Percentiles rank a stretch among this genome's conserved stretches.
Evolutionary conservation across 1,140 invertebrate genomes (phyloP).

Genomic region (Liolophura sinensis): DNA sequence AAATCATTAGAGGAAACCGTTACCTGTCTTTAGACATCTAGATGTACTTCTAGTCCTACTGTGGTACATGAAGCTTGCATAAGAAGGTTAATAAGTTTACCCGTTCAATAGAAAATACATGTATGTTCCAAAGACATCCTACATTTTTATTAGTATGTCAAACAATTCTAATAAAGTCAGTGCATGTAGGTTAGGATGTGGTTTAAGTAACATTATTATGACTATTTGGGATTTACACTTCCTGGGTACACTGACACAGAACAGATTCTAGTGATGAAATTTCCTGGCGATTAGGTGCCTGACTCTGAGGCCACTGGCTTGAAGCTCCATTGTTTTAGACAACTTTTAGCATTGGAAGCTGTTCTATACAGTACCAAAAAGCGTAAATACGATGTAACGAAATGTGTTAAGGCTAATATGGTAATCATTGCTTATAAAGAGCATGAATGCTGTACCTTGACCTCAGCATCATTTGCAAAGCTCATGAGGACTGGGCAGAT

Average conservation of each 20-base stretch:
- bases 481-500: constrained; percentile 73
- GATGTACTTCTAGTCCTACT: too few relatives aligned
- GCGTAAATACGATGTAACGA: constrained; percentile 2
- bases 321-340: background rate
- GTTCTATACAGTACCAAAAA: background rate
- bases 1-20: background rate
- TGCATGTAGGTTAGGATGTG: too few relatives aligned
- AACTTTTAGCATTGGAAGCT: background rate
- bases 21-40: too few relatives aligned
- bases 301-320: background rate
- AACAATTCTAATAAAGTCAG: too few relatives aligned
- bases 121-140: too few relatives aligned
- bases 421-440: background rate
- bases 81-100: too few relatives aligned
- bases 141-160: too few relatives aligned
- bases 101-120: too few relatives aligned
- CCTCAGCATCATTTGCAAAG: constrained; percentile 75
- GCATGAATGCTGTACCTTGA: constrained; percentile 64
- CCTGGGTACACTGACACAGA: too few relatives aligned
- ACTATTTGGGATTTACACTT: too few relatives aligned
- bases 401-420: background rate
- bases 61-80: too few relatives aligned
- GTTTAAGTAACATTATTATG: too few relatives aligned
- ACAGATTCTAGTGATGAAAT: background rate
- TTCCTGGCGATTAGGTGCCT: background rate